Base-by-base conservation (phyloP, 2,113 vertebrate genomes). In the Gila orcuttii region DNA sequence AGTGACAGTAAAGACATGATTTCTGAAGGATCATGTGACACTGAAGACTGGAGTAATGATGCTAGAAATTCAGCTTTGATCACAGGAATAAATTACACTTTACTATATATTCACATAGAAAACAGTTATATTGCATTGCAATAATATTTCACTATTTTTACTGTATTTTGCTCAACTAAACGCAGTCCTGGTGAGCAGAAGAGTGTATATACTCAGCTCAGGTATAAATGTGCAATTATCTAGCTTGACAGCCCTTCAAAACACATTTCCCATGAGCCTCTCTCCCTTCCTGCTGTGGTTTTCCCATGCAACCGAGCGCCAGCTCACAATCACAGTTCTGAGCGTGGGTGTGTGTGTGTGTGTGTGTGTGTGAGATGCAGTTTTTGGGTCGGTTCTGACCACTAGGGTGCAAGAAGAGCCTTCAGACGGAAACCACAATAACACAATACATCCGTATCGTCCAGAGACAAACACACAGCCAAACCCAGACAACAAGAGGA, bases 301-400 rank as follows among this genome's bases (percentile, higher is more conserved):
- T 85, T 89, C 86, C 82, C 86, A 85, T 85, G 79, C 47, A 69
- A 59, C 75, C 59, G 57, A 74, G 69, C 1, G 19, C 33, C 36
- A 71, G 31, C 66, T 19, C 66, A 15, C 62, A 7, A 52, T 77
- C 47, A 81, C 64, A 82, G 59, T 12, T 55, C 55, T 21, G 52
- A 21, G 52, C 7, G 74, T 36, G 36, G 12, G 19, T 68, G 23
- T 42, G 28, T 83, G 39, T 39, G 39, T 42, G 39, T 42, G 39
- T 42, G 42, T 42, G 74, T 50, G 39, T 19, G 21, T 69, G 23
- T 31, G 31, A 73, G 62, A 36, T 36, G 28, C 76, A 79, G 33
- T 75, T 80, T 82, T 77, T 66, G 55, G 19, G 47, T 74, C 52
- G 6, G 52, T 64, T 36, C 17, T 73, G 66, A 84, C 86, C 75